Percentiles rank a stretch among this genome's conserved stretches.
These are phyloP conservation scores for Drosophila navojoa DNA, from an alignment of 1,140 invertebrate genomes.

Conservation along the genomic window DNA sequence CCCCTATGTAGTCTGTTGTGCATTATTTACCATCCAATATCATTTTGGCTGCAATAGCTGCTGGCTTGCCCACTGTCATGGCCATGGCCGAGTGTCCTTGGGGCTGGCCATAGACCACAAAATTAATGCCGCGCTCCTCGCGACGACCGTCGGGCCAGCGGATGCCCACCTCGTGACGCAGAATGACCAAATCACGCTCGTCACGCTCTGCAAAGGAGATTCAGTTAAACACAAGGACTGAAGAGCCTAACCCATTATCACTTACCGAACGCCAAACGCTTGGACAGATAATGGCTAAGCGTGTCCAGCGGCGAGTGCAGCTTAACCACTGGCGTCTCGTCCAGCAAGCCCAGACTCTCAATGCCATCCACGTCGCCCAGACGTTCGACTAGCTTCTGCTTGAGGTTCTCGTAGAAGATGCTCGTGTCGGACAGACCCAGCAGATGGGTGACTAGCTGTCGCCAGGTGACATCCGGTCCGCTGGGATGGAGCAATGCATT, in stretches of 20 bases:
- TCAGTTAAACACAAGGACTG: neutral
- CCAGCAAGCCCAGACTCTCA: conserved; percentile 94
- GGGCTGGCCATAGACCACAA: conserved; percentile 96
- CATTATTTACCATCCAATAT: conserved; percentile 90
- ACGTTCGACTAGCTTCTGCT: conserved; percentile 90
- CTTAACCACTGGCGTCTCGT: conserved; percentile 93
- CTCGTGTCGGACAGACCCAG: conserved; percentile 93
- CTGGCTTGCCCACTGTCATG: conserved; percentile 97
- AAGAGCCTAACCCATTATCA: conserved; percentile 9
- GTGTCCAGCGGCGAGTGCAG: conserved; percentile 95
- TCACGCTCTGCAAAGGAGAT: conserved; percentile 84
- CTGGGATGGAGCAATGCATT: conserved; percentile 95
- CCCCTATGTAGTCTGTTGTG: neutral
- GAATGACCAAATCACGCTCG: conserved; percentile 96
- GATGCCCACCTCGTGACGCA: conserved; percentile 96
- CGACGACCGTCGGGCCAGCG: conserved; percentile 94
- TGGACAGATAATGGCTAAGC: conserved; percentile 94
- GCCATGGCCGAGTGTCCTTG: conserved; percentile 98
- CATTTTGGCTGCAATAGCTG: conserved; percentile 98
- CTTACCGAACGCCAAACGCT: conserved; percentile 91
- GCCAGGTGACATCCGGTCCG: conserved; percentile 98
- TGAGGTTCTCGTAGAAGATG: conserved; percentile 97
- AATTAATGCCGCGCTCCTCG: conserved; percentile 94
- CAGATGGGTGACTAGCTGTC: conserved; percentile 93
- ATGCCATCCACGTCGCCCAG: conserved; percentile 90